Evolutionary conservation across 2,113 vertebrate species (phyloP).

Genomic region (Notechis scutatus): DNA sequence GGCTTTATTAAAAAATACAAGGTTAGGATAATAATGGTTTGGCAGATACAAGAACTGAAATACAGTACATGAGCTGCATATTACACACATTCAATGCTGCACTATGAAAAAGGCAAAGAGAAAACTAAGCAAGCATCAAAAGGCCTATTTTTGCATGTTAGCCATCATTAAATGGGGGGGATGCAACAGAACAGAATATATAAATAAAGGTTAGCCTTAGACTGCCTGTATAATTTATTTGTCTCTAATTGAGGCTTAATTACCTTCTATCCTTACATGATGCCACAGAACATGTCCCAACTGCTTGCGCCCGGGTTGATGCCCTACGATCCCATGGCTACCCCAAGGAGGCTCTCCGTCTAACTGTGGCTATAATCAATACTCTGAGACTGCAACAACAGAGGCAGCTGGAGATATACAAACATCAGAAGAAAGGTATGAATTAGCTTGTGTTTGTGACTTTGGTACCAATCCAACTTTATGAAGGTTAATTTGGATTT

Average conservation of each 20-base stretch:
- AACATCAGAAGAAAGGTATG: constrained; percentile 98
- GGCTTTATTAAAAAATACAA: not conserved
- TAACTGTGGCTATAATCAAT: constrained; percentile 95
- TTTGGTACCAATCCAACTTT: not conserved
- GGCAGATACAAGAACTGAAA: not conserved
- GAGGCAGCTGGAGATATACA: constrained; percentile 95
- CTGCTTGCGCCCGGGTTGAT: constrained; percentile 94
- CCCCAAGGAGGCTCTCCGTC: constrained; percentile 92
- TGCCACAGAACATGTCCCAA: constrained; percentile 90
- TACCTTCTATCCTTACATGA: constrained; percentile 32
- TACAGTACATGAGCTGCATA: not conserved
- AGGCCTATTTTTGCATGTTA: not conserved
- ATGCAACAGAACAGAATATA: not conserved
- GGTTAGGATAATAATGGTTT: not conserved
- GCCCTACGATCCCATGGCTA: constrained; percentile 96
- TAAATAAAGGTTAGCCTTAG: not conserved
- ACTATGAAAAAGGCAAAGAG: not conserved
- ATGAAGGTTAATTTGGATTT: not conserved
- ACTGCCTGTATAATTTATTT: not conserved
- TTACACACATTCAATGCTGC: not conserved
- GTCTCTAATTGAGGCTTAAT: not conserved
- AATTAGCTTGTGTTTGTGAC: not conserved
- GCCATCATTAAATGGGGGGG: not conserved
- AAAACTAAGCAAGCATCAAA: not conserved
- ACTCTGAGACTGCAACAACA: constrained; percentile 95